phyloP scores from a whole-genome alignment of 1,140 invertebrate species.

The Choristoneura fumiferana region DNA sequence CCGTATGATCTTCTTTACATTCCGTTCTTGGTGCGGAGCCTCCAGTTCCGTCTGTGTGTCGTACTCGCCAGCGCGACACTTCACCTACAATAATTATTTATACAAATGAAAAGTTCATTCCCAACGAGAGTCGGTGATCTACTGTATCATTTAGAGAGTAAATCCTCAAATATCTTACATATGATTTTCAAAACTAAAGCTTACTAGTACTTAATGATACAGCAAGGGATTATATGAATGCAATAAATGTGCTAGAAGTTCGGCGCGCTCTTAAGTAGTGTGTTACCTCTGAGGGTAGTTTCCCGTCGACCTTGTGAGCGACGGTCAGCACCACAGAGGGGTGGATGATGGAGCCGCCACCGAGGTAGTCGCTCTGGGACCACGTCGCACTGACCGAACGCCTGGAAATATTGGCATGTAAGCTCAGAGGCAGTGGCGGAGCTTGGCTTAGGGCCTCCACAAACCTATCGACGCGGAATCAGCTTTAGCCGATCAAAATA shows the following conservation, averaged over 20 bases:
- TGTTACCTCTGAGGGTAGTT: conserved; percentile 29
- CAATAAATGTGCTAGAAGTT: no score
- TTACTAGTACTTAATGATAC: no score
- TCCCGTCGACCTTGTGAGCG: conserved; percentile 80
- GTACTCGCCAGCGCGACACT: conserved; percentile 87
- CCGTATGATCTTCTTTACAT: conserved; percentile 75
- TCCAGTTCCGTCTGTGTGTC: conserved; percentile 87
- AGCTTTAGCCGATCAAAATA: no score
- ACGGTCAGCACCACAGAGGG: conserved; percentile 83
- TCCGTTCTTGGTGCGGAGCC: conserved; percentile 85
- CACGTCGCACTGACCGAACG: background rate
- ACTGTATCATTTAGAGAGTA: no score
- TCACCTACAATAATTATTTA: conserved; percentile 62
- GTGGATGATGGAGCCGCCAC: conserved; percentile 85
- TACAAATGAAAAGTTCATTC: no score
- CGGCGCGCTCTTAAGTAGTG: no score
- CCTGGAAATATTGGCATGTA: background rate
- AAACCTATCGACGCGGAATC: no score
- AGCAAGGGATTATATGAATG: background rate
- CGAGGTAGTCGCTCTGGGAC: conserved; percentile 81
- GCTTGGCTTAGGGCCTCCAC: no score
- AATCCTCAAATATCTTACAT: no score
- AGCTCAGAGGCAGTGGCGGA: no score
- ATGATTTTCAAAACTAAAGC: no score
- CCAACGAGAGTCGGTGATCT: no score